Conservation (phyloP, 1,140 invertebrate species). For the Apocrypta bakeri region DNA sequence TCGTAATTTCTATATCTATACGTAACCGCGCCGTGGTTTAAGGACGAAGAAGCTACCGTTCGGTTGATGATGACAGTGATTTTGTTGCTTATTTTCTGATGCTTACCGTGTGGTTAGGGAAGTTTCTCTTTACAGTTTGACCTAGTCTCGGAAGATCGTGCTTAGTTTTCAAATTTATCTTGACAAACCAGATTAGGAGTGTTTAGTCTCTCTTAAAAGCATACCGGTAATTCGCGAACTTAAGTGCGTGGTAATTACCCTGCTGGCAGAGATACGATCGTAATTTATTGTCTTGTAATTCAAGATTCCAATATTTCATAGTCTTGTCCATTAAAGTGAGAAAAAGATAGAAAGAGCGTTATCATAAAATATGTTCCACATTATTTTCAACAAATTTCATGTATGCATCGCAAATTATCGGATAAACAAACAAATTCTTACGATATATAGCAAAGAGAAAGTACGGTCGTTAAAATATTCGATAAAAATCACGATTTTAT, state of each 20-base stretch:
- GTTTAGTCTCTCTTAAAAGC: neutral
- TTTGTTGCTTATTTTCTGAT: neutral
- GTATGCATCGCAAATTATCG: too few species aligned
- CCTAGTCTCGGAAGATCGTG: neutral
- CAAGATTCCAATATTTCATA: neutral
- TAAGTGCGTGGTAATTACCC: neutral
- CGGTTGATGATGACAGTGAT: neutral
- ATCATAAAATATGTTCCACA: too few species aligned
- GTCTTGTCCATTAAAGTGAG: too few species aligned
- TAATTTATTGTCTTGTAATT: neutral
- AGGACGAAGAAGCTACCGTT: neutral
- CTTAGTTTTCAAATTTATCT: neutral
- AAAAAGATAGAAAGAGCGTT: too few species aligned
- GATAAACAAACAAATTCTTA: too few species aligned
- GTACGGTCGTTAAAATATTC: too few species aligned
- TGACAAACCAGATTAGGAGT: neutral
- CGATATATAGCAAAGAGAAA: too few species aligned
- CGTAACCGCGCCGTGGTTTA: neutral
- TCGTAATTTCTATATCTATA: neutral
- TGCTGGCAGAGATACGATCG: neutral
- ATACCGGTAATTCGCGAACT: neutral
- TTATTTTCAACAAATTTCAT: too few species aligned
- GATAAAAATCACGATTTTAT: too few species aligned
- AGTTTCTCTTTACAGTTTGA: neutral
- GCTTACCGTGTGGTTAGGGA: neutral